Conservation (phyloP, 2,888 invertebrate genomes). For the Piscicola geometra region DNA sequence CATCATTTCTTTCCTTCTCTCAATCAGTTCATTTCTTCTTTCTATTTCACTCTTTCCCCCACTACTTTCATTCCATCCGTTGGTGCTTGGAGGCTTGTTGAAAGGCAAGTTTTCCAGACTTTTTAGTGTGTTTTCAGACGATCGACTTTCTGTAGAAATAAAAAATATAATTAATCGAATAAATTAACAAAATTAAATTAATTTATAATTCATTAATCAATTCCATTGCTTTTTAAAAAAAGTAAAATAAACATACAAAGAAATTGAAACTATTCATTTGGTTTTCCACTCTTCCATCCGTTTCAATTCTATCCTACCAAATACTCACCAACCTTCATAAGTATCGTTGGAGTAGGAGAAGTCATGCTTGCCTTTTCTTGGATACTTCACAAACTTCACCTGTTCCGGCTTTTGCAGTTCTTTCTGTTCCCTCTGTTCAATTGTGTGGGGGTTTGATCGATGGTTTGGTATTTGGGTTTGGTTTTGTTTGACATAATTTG, state of each 20-base stretch:
- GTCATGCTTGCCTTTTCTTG: background rate
- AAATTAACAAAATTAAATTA: no score
- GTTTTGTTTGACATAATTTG: no score
- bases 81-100: background rate
- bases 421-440: background rate
- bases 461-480: no score
- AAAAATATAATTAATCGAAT: no score
- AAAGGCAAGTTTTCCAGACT: conserved; percentile 6
- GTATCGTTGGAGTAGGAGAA: conserved; percentile 18
- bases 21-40: background rate
- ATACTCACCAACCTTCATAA: background rate
- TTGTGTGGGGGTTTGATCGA: no score
- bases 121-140: background rate
- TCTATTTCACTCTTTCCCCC: background rate
- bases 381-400: conserved; percentile 6
- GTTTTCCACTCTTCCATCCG: no score
- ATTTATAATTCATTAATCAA: no score
- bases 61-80: background rate
- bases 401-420: background rate
- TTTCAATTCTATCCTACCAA: no score
- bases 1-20: background rate
- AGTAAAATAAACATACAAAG: background rate
- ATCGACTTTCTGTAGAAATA: background rate
- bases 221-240: background rate
- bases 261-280: no score